Base-by-base conservation (phyloP, 2,888 invertebrate species). In the Acleris literana region DNA sequence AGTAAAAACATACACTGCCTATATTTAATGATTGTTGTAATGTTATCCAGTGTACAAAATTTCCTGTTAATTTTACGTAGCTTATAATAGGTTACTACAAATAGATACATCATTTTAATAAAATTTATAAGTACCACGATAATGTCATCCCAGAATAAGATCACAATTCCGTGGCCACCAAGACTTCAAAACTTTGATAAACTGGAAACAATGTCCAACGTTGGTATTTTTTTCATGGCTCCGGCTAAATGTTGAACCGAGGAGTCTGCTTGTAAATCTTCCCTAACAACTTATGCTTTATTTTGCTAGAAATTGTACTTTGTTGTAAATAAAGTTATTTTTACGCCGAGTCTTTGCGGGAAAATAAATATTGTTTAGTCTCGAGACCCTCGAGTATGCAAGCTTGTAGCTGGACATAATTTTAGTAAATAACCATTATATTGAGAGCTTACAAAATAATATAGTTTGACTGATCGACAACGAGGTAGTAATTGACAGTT, bases 261-360 rank as follows among this genome's bases (percentile, higher is more conserved):
- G 33, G 62, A 61, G 46, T 60, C 58, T 22, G 46, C 68, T 64
- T 64, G 68, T 68, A 68, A 68, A 68, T 68, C 64, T 68, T 64
- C 43, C 18, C 33, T 17, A 62, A 66, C 33, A 66, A 62, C 33
- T 66, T 62, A 46, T 56, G n/a, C 48, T 62, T 66, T 66, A 62
- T 62, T 62, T 65, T 39, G 22, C 61, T 49, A 39, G 52, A 66
- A 46, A 66, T 53, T 66, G 16, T 66, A 53, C 52, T 62, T 52
- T 53, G 56, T 57, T 66, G 46, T 53, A 62, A 61, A 65, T 51
- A 63, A 60, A 51, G 20, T 65, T 56, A 52, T 25, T 46, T 56
- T 63, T 18, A 13, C 43, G n/a, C 17, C 18, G 49, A 33, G 60
- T 44, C 56, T 55, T 56, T 55, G 53, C 25, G 61, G 65, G 18